These are phyloP conservation scores for Schizopygopsis pylzovi DNA, from an alignment of 2,797 vertebrate genomes.

Conservation along the genomic window DNA sequence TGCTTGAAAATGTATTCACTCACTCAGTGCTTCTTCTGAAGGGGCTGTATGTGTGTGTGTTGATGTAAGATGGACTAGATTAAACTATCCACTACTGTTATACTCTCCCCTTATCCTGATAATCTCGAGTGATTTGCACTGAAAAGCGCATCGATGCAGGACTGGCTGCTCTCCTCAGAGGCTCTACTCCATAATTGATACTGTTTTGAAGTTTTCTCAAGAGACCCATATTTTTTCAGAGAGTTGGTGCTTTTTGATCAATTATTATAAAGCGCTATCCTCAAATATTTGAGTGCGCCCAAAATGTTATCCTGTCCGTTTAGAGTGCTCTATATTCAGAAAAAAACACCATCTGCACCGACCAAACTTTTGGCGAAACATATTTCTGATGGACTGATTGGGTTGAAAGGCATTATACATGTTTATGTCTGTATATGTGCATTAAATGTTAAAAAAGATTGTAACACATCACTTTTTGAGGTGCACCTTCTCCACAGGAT, in stretches of 20 bases:
- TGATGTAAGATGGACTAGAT: conserved; percentile 44
- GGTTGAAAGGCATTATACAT: background rate
- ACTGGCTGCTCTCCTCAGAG: conserved; percentile 75
- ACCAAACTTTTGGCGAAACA: background rate
- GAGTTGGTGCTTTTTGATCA: conserved; percentile 75
- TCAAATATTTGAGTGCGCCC: conserved; percentile 63
- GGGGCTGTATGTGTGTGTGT: conserved; percentile 34
- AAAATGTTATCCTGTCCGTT: conserved; percentile 58
- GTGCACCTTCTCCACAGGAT: background rate
- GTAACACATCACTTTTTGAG: conserved; percentile 5
- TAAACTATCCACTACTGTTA: conserved; percentile 68
- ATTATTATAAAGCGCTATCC: conserved; percentile 75
- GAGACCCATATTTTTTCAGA: conserved; percentile 67
- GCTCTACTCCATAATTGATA: conserved; percentile 80
- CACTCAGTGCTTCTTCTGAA: conserved; percentile 4
- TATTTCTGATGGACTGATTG: background rate
- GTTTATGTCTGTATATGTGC: background rate
- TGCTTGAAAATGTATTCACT: conserved; percentile 20
- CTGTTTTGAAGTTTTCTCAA: conserved; percentile 75
- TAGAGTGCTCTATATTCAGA: conserved; percentile 24
- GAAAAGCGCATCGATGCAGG: conserved; percentile 80
- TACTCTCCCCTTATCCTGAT: conserved; percentile 70
- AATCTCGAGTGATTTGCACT: conserved; percentile 74
- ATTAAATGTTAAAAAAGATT: conserved; percentile 1
- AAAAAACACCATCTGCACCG: background rate